A percentile compares a stretch with the other conserved stretches of the same genome.
phyloP scores from a whole-genome alignment of 1,140 invertebrate genomes.

The Rhysida immarginata region DNA sequence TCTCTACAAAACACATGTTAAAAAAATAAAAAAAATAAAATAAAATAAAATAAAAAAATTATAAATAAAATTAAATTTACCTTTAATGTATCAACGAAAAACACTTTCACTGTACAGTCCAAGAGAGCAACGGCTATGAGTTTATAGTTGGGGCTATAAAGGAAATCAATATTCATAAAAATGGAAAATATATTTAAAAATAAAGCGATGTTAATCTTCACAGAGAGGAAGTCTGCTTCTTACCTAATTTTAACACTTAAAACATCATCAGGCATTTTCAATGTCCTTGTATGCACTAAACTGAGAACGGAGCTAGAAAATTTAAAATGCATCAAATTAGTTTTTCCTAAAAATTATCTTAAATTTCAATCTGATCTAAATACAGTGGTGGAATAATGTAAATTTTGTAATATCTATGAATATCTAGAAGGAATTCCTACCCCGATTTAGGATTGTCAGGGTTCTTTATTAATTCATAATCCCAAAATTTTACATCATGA shows the following conservation, averaged over 20 bases:
- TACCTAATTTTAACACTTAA: conserved; percentile 49
- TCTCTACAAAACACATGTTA: no score
- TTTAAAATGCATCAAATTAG: conserved; percentile 2
- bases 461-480: conserved; percentile 45
- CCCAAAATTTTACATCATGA: conserved; percentile 84
- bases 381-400: no score
- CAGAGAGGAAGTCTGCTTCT: background rate
- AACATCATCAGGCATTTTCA: conserved; percentile 75
- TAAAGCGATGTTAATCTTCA: background rate
- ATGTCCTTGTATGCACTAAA: conserved; percentile 55
- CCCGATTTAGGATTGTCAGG: background rate
- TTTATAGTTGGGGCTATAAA: conserved; percentile 63
- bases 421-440: background rate
- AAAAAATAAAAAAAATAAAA: no score
- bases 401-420: background rate
- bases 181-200: background rate
- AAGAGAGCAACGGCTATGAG: conserved; percentile 78
- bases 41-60: no score
- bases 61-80: no score
- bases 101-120: conserved; percentile 89
- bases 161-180: no score
- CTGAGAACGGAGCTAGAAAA: conserved; percentile 49
- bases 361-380: no score
- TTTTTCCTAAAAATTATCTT: background rate
- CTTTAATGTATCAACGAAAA: conserved; percentile 86